Evolutionary conservation across 1,140 invertebrate species (phyloP).

Genomic region (Parasteatoda tepidariorum): DNA sequence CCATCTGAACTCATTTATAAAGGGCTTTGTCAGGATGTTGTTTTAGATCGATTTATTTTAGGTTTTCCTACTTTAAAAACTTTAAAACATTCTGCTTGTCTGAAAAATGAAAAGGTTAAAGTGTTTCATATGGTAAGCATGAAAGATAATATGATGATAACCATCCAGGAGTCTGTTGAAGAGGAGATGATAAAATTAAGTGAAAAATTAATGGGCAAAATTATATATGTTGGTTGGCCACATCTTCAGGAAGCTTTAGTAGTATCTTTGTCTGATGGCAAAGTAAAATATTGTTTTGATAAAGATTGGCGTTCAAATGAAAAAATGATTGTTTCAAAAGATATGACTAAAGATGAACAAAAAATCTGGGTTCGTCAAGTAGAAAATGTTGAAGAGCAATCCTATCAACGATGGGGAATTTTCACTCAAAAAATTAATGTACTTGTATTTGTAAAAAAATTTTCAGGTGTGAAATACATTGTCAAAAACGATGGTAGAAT

Average conservation of each 20-base stretch:
- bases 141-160: slow-evolving; percentile 85
- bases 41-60: slow-evolving; percentile 80
- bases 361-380: slow-evolving; percentile 19
- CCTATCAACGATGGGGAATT: slow-evolving; percentile 74
- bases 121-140: slow-evolving; percentile 88
- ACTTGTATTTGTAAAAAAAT: slow-evolving; percentile 79
- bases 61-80: slow-evolving; percentile 93
- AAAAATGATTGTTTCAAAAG: slow-evolving; percentile 3
- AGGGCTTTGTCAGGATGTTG: slow-evolving; percentile 79
- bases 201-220: slow-evolving; percentile 63
- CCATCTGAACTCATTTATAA: slow-evolving; percentile 77
- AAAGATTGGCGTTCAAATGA: not conserved
- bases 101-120: slow-evolving; percentile 79
- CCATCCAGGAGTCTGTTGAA: slow-evolving; percentile 66
- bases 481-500: slow-evolving; percentile 72
- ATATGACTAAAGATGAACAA: slow-evolving; percentile 12
- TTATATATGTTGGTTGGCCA: slow-evolving; percentile 85
- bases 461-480: slow-evolving; percentile 75
- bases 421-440: slow-evolving; percentile 78
- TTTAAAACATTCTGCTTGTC: slow-evolving; percentile 78
- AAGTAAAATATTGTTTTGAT: slow-evolving; percentile 5
- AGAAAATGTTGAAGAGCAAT: slow-evolving; percentile 60
- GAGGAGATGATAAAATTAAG: slow-evolving; percentile 24
- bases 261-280: slow-evolving; percentile 40
- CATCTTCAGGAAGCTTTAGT: slow-evolving; percentile 80